Evolutionary conservation across 30 jellyfish, hydroid and myxozoan species (phyloP), one percentile per base, ranked within the genome.

Genomic region (Nemopilema nomurai): DNA sequence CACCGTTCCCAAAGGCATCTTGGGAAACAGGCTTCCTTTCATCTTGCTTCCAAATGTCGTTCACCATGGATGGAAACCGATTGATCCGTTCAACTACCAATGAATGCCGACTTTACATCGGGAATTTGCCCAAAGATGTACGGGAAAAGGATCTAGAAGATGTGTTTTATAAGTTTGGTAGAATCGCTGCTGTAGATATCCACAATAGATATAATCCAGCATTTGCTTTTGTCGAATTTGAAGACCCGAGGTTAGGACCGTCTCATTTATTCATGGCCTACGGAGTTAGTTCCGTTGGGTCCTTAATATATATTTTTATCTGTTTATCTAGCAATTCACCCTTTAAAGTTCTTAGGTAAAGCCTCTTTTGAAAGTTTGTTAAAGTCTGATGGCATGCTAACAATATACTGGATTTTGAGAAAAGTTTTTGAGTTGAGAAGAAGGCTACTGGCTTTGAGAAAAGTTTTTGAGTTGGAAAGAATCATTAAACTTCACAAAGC

Each of bases 221-320:
- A 1, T 92, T 92, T 62, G 98, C 98, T 50, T 92, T 92, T 77
- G 88, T 92, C 9, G 96, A 92, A 77, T 92, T 80, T 57, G 98
- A 92, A 68, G 98, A 92, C 82, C 96, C 89, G 18, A 76, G 96
- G 98, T 92, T 19, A 51, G 52, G 3, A 9, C 8, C 31, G 31
- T 73, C 13, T 6, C 57, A 3, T 3, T 41, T 41, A 13, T 41
- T 41, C 57, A 41, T 41, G 6, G 57, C 57, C 57, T 41, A 41
- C 57, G 13, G 57, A 13, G 57, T 41, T 41, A n/a, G n/a, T n/a
- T n/a, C n/a, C n/a, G n/a, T n/a, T n/a, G n/a, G n/a, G n/a, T n/a
- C n/a, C n/a, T n/a, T n/a, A n/a, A n/a, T n/a, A n/a, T n/a, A n/a
- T n/a, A n/a, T n/a, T n/a, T n/a, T n/a, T n/a, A n/a, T n/a, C n/a